Evolutionary conservation across 2,113 vertebrate species (phyloP).

Genomic region (Panthera tigris): DNA sequence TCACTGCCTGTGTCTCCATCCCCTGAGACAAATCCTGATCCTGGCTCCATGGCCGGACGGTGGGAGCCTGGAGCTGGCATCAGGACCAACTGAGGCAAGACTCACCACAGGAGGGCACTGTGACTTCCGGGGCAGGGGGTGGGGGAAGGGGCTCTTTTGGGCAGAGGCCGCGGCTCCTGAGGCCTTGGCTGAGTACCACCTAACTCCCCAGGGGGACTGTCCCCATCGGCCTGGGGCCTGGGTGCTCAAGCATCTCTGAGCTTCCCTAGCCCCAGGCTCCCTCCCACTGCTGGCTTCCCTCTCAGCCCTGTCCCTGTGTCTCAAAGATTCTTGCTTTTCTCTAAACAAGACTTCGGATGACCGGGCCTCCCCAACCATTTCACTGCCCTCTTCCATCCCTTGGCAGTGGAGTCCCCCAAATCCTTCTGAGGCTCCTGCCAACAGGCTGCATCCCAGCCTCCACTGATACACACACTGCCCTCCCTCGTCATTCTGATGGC

Average conservation of each 20-base stretch:
- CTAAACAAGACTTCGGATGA: not conserved
- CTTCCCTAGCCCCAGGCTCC: not conserved
- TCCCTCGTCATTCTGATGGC: accelerated
- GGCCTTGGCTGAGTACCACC: not conserved
- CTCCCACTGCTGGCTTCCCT: not conserved
- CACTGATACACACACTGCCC: accelerated
- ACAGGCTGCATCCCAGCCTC: no score
- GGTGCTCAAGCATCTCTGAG: not conserved
- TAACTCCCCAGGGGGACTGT: not conserved
- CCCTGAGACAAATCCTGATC: not conserved
- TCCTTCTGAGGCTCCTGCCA: not conserved
- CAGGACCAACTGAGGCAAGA: accelerated
- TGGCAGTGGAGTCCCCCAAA: not conserved
- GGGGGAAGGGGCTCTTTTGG: not conserved
- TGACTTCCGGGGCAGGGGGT: not conserved
- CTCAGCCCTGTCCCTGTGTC: not conserved
- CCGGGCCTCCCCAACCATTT: not conserved
- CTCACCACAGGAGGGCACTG: not conserved
- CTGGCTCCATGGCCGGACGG: not conserved
- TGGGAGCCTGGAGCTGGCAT: not conserved
- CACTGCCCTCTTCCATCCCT: not conserved
- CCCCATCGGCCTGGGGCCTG: accelerated
- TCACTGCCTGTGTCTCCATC: not conserved
- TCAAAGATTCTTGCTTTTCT: not conserved
- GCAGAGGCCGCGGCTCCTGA: not conserved